Evolutionary conservation across 2,113 vertebrate species (phyloP).

Genomic region (Daphoenositta chrysoptera): DNA sequence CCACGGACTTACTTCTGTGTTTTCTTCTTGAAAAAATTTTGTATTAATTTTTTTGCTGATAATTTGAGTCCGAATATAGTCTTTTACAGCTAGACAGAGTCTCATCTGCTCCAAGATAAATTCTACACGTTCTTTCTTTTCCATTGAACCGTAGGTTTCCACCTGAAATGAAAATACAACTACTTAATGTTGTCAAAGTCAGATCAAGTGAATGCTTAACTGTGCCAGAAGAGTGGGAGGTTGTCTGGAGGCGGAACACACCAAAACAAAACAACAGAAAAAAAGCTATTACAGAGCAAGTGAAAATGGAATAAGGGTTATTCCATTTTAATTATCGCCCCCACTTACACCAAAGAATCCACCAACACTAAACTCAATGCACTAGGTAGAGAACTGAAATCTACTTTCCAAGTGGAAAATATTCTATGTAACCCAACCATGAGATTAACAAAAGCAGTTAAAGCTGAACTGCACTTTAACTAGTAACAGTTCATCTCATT

Average conservation of each 20-base stretch:
- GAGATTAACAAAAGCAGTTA: not conserved
- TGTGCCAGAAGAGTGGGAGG: not conserved
- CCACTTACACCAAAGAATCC: not conserved
- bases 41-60: constrained; percentile 99
- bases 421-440: not conserved
- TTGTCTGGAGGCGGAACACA: not conserved
- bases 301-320: not conserved
- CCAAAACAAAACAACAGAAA: not conserved
- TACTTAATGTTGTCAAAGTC: not conserved
- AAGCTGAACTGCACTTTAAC: not conserved
- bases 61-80: constrained; percentile 97
- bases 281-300: not conserved
- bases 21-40: constrained; percentile 97
- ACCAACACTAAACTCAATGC: not conserved
- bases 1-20: constrained; percentile 81
- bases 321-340: not conserved
- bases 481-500: not conserved
- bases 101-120: constrained; percentile 99
- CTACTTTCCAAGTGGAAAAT: not conserved
- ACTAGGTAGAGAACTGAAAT: not conserved
- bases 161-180: constrained; percentile 75
- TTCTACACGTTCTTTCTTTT: constrained; percentile 97
- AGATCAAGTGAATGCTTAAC: not conserved
- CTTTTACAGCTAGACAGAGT: constrained; percentile 95
- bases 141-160: constrained; percentile 98